phyloP scores from a whole-genome alignment of 2,888 invertebrate genomes.

The Ophioninae sp. region DNA sequence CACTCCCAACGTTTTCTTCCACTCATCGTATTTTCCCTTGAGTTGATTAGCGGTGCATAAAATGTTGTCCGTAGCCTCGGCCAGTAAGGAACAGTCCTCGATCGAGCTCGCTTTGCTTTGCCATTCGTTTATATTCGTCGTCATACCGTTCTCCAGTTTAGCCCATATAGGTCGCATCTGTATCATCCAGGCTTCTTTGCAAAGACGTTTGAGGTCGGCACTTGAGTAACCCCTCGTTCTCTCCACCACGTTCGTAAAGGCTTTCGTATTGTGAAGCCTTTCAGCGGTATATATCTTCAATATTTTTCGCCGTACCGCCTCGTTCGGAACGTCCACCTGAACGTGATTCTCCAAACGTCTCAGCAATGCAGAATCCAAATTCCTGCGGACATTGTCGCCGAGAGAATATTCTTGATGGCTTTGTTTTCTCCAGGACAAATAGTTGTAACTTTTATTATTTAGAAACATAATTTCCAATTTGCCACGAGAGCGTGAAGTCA shows the following conservation, averaged over 20 bases:
- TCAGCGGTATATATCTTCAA: slow-evolving; percentile 84
- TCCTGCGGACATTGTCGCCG: slow-evolving; percentile 82
- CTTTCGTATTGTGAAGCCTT: slow-evolving; percentile 81
- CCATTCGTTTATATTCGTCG: slow-evolving; percentile 20
- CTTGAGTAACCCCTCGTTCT: slow-evolving; percentile 91
- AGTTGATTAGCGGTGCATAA: slow-evolving; percentile 84
- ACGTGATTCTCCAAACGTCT: slow-evolving; percentile 94
- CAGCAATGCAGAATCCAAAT: slow-evolving; percentile 93
- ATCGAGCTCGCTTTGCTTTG: slow-evolving; percentile 43
- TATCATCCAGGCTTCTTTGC: slow-evolving; percentile 94
- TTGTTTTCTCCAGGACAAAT: not conserved
- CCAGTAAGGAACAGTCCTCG: slow-evolving; percentile 70
- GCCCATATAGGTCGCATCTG: slow-evolving; percentile 87
- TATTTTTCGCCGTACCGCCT: slow-evolving; percentile 85
- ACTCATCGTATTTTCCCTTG: slow-evolving; percentile 84
- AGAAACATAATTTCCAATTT: no score
- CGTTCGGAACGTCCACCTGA: slow-evolving; percentile 89
- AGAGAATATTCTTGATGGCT: not conserved
- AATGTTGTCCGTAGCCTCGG: slow-evolving; percentile 83
- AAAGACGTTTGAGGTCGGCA: slow-evolving; percentile 92
- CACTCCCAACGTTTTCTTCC: slow-evolving; percentile 84
- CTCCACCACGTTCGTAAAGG: slow-evolving; percentile 82
- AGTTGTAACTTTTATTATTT: not conserved
- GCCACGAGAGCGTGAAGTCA: no score
- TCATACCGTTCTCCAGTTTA: slow-evolving; percentile 78